Percentiles rank a stretch among this genome's conserved stretches.
These are phyloP conservation scores for Eristalinus sepulchralis DNA, from an alignment of 2,888 invertebrate genomes.

Conservation along the genomic window DNA sequence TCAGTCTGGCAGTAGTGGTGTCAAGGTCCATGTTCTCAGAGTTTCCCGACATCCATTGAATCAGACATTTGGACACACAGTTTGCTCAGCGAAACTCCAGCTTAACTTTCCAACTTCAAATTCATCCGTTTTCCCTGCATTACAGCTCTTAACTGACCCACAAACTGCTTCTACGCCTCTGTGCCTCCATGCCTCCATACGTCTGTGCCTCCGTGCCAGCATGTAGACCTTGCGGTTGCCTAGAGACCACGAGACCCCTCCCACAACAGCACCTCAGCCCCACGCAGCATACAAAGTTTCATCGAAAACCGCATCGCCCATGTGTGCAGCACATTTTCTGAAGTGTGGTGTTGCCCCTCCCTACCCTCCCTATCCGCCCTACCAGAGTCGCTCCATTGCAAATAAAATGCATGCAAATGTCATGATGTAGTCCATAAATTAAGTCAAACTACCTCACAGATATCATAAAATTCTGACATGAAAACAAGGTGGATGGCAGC, in stretches of 20 bases:
- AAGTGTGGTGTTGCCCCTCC: background rate
- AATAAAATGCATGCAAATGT: slow-evolving; percentile 39
- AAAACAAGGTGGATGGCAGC: slow-evolving; percentile 59
- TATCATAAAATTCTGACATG: slow-evolving; percentile 66
- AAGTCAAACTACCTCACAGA: slow-evolving; percentile 52
- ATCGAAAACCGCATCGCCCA: background rate
- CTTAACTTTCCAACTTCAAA: background rate
- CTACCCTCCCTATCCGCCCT: background rate
- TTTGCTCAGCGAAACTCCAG: background rate
- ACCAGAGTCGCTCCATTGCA: background rate
- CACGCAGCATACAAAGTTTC: background rate
- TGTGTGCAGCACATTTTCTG: slow-evolving; percentile 15
- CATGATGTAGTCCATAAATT: slow-evolving; percentile 50
- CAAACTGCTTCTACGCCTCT: background rate
- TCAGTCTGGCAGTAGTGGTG: no score
- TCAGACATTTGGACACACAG: no score
- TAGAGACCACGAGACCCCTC: background rate
- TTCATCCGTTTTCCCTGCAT: background rate
- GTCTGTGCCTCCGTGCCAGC: background rate
- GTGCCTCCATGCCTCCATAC: background rate
- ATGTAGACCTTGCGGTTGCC: background rate
- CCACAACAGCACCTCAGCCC: no score
- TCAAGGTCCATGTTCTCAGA: no score
- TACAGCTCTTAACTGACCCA: background rate
- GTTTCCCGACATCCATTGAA: no score